Evolutionary conservation across 2,113 vertebrate genomes (phyloP).

Genomic region (Rhabdomys dilectus): DNA sequence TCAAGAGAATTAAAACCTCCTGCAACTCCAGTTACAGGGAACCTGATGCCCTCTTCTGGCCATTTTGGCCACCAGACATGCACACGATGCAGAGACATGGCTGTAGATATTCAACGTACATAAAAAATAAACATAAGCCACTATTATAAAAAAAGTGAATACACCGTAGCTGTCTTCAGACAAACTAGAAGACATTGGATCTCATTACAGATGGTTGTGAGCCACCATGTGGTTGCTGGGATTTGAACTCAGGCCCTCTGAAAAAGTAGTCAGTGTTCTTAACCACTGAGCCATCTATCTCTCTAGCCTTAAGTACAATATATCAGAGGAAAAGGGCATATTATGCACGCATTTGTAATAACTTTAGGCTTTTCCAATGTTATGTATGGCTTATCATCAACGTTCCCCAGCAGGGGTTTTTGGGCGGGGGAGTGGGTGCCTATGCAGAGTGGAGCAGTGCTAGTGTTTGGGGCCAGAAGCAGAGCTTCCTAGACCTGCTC

Average conservation of each 20-base stretch:
- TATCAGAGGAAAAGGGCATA: neutral
- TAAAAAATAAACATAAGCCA: neutral
- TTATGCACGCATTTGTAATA: neutral
- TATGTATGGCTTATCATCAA: neutral
- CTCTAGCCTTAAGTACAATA: neutral
- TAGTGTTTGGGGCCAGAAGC: neutral
- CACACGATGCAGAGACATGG: neutral
- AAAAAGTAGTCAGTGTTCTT: no score
- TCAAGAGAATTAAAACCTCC: neutral
- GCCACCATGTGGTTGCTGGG: no score
- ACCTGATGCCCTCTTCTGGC: neutral
- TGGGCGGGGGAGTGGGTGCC: neutral
- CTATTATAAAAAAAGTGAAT: neutral
- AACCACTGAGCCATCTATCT: no score
- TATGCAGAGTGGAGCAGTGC: accelerated
- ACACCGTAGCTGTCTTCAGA: no score
- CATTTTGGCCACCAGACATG: neutral
- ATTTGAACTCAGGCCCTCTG: no score
- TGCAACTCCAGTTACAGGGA: neutral
- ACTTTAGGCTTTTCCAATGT: neutral
- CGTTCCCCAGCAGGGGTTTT: neutral
- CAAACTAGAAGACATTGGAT: no score
- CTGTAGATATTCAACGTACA: neutral
- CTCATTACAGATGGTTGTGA: no score
- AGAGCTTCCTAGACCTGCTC: neutral